These are phyloP conservation scores for Lasius platythorax DNA, from an alignment of 2,888 invertebrate species.

Conservation along the genomic window DNA sequence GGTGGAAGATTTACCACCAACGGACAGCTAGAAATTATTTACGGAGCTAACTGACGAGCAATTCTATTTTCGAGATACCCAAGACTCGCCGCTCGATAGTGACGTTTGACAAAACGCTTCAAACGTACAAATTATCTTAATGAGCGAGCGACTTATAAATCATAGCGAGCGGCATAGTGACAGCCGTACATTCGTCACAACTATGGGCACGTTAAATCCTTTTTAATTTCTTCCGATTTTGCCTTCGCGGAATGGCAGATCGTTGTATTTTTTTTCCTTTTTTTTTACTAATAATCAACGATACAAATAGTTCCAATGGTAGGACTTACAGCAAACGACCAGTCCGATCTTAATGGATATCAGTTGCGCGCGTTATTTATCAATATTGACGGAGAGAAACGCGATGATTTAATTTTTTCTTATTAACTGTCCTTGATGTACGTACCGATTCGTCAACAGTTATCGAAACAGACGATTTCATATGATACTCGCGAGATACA, in stretches of 20 bases:
- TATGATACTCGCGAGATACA: constrained; percentile 21
- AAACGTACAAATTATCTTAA: constrained; percentile 58
- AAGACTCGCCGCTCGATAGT: constrained; percentile 47
- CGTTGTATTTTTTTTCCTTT: background rate
- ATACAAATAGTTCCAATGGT: constrained; percentile 32
- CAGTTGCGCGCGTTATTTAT: constrained; percentile 33
- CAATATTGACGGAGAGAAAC: constrained; percentile 47
- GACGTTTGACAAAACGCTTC: constrained; percentile 57
- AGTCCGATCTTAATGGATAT: constrained; percentile 31
- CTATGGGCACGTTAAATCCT: constrained; percentile 16
- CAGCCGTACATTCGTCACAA: constrained; percentile 43
- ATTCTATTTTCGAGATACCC: constrained; percentile 54
- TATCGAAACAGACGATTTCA: constrained; percentile 35
- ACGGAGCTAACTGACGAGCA: constrained; percentile 23
- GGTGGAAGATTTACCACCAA: constrained; percentile 56
- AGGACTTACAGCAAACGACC: constrained; percentile 3
- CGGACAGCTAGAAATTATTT: constrained; percentile 54
- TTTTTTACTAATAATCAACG: constrained; percentile 31
- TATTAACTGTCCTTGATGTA: constrained; percentile 9
- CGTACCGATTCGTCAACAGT: constrained; percentile 30
- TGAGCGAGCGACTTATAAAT: constrained; percentile 55
- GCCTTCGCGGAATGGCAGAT: constrained; percentile 13
- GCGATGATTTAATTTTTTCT: constrained; percentile 52
- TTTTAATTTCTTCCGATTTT: constrained; percentile 39
- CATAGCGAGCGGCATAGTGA: constrained; percentile 37